phyloP scores from a whole-genome alignment of 2,113 vertebrate genomes.

The Psephotus haematonotus region DNA sequence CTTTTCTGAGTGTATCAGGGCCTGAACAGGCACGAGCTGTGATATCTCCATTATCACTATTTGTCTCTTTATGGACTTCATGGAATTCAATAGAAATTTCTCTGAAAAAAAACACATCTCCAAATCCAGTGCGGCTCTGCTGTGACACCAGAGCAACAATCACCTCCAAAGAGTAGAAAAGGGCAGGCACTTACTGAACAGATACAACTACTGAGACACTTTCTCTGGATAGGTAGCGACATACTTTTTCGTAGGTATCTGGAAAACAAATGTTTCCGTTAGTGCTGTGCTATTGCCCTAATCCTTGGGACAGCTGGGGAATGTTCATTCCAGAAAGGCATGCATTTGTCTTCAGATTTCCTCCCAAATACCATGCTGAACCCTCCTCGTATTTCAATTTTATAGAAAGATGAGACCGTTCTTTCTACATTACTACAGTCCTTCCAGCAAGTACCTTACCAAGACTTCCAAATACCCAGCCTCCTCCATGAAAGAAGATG shows the following conservation, averaged over 20 bases:
- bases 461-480: slow-evolving; percentile 79
- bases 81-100: neutral
- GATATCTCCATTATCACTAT: neutral
- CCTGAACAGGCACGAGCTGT: neutral
- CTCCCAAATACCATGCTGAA: neutral
- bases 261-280: slow-evolving; percentile 31
- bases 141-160: neutral
- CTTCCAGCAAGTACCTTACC: slow-evolving; percentile 72
- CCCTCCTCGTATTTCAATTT: neutral
- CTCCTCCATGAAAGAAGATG: slow-evolving; percentile 86
- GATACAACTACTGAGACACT: slow-evolving; percentile 82
- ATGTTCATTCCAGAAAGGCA: neutral
- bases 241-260: slow-evolving; percentile 82
- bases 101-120: neutral
- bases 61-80: neutral
- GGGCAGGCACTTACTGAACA: slow-evolving; percentile 78
- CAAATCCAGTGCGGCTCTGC: neutral
- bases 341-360: neutral
- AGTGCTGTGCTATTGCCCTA: neutral
- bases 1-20: neutral
- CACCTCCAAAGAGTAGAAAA: neutral
- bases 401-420: neutral
- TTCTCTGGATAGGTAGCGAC: slow-evolving; percentile 78
- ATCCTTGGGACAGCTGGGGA: neutral
- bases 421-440: neutral